Percentiles rank a stretch among this genome's conserved stretches.
phyloP scores from a whole-genome alignment of 2,888 invertebrate species.

The Drosophila monieri region DNA sequence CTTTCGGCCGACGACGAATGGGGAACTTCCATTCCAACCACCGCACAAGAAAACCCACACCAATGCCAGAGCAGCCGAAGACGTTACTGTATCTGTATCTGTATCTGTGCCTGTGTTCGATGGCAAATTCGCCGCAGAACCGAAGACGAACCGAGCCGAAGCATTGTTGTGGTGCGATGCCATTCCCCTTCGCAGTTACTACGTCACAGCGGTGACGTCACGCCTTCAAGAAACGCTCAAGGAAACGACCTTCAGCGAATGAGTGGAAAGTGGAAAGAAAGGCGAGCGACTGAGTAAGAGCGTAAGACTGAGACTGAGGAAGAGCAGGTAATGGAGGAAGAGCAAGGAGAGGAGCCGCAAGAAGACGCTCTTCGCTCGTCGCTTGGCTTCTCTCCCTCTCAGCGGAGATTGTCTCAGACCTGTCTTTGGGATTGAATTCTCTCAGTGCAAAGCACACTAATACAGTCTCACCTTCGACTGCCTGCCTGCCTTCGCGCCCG shows the following conservation, averaged over 20 bases:
- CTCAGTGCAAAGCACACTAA: constrained; percentile 1
- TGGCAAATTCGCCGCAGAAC: constrained; percentile 71
- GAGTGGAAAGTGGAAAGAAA: constrained; percentile 26
- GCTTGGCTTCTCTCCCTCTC: constrained; percentile 10
- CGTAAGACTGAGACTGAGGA: constrained; percentile 7
- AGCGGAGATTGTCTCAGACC: constrained; percentile 39
- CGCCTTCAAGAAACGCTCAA: constrained; percentile 66
- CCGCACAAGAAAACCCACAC: constrained; percentile 73
- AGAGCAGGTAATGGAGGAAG: constrained; percentile 32
- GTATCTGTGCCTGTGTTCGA: constrained; percentile 28
- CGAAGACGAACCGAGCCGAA: constrained; percentile 27
- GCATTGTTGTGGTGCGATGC: constrained; percentile 58
- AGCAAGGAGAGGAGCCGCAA: constrained; percentile 38
- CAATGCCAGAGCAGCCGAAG: constrained; percentile 45
- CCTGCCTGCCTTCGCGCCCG: background rate
- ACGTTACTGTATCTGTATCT: constrained; percentile 25
- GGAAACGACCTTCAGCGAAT: constrained; percentile 75
- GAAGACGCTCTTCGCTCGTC: constrained; percentile 37
- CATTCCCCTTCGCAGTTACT: constrained; percentile 62
- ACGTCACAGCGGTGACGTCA: constrained; percentile 67
- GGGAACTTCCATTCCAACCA: constrained; percentile 53
- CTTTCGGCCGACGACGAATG: constrained; percentile 61
- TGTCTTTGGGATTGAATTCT: constrained; percentile 44
- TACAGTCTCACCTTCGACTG: background rate
- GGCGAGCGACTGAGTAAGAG: constrained; percentile 9